phyloP scores from a whole-genome alignment of 2,113 vertebrate species.

The Mesitornis unicolor region DNA sequence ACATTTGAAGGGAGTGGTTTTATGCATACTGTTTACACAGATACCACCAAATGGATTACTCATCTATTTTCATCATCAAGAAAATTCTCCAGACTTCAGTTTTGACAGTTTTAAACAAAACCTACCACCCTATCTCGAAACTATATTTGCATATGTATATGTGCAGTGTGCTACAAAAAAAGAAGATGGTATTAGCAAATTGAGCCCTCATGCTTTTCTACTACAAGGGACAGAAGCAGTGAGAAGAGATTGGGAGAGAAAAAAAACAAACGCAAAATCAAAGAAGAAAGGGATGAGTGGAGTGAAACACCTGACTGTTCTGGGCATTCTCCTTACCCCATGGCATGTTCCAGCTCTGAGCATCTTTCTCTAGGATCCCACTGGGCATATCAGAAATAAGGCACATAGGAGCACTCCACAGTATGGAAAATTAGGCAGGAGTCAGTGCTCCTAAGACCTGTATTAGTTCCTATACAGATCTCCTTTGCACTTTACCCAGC shows the following conservation, averaged over 20 bases:
- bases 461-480: neutral
- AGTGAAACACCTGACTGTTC: neutral
- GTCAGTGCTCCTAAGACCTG: neutral
- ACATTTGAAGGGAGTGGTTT: neutral
- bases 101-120: slow-evolving; percentile 52
- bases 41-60: slow-evolving; percentile 19
- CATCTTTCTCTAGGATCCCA: neutral
- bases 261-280: neutral
- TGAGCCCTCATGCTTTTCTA: neutral
- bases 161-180: neutral
- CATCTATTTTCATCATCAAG: slow-evolving; percentile 11
- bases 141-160: neutral
- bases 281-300: neutral
- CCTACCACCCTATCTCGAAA: neutral
- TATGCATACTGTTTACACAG: neutral
- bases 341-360: neutral
- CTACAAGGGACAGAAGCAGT: neutral
- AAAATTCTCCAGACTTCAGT: slow-evolving; percentile 21
- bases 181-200: neutral
- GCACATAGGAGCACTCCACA: neutral
- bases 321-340: neutral
- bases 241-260: neutral
- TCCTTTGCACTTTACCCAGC: neutral
- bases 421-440: neutral
- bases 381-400: neutral